These are phyloP conservation scores for Tokudaia muenninki DNA, from an alignment of 2,797 vertebrate species.

Conservation along the genomic window DNA sequence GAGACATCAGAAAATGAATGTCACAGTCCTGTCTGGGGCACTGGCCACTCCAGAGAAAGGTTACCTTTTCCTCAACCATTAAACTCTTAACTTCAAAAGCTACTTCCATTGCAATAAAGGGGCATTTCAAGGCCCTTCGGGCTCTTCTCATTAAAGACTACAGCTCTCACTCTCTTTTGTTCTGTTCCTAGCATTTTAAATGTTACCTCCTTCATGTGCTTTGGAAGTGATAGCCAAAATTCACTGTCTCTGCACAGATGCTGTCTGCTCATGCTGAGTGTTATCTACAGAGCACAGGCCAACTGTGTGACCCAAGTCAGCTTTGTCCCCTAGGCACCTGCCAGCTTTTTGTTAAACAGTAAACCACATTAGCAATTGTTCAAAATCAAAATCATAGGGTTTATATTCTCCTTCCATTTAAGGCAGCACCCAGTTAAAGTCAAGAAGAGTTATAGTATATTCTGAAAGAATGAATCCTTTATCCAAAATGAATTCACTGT, in stretches of 20 bases:
- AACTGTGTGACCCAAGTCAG: not conserved
- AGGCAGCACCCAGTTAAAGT: slow-evolving; percentile 21
- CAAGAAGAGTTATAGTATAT: not conserved
- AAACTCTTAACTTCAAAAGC: slow-evolving; percentile 51
- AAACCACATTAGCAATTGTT: not conserved
- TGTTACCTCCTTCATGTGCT: not conserved
- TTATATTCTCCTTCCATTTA: slow-evolving; percentile 20
- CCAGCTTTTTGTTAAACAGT: not conserved
- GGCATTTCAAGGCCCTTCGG: slow-evolving; percentile 4
- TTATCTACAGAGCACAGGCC: not conserved
- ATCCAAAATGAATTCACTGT: slow-evolving; percentile 14
- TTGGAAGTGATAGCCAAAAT: slow-evolving; percentile 46
- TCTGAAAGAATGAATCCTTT: slow-evolving; percentile 32
- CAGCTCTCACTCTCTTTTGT: slow-evolving; percentile 46
- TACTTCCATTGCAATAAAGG: slow-evolving; percentile 42
- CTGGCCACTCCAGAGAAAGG: not conserved
- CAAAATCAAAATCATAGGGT: not conserved
- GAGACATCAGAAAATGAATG: slow-evolving; percentile 52
- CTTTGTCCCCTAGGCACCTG: not conserved
- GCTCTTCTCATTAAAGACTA: slow-evolving; percentile 31
- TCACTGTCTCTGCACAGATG: not conserved
- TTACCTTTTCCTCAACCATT: slow-evolving; percentile 23
- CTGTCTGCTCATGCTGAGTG: not conserved
- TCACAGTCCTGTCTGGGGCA: not conserved
- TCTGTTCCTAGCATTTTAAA: slow-evolving; percentile 51